A percentile compares a stretch with the other conserved stretches of the same genome.
phyloP scores from a whole-genome alignment of 2,888 invertebrate species.

The Chironomus tentans region DNA sequence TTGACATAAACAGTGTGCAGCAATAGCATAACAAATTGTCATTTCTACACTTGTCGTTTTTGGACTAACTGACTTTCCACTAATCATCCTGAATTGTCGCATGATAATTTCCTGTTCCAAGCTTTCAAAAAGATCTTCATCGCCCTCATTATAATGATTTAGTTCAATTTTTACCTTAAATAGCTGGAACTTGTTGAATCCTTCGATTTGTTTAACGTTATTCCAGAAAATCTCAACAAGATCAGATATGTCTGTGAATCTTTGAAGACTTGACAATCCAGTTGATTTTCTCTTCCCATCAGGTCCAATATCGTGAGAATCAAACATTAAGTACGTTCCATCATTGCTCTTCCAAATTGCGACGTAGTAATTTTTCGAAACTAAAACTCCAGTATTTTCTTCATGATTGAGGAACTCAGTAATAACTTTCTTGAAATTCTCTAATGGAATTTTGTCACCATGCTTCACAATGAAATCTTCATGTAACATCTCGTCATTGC shows the following conservation, averaged over 20 bases:
- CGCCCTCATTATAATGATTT: neutral
- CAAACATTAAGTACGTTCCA: conserved; percentile 43
- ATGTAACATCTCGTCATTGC: conserved; percentile 35
- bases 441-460: neutral
- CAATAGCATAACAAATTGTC: conserved; percentile 11
- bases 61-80: neutral
- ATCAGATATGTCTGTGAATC: conserved; percentile 35
- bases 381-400: conserved; percentile 36
- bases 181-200: conserved; percentile 28
- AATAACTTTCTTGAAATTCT: neutral
- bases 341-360: conserved; percentile 41
- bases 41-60: neutral
- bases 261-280: conserved; percentile 40
- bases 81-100: neutral
- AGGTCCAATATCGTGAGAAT: conserved; percentile 43
- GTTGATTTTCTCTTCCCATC: conserved; percentile 35
- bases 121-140: neutral
- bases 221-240: conserved; percentile 35
- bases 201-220: conserved; percentile 33
- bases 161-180: neutral
- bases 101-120: neutral
- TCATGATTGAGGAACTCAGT: neutral
- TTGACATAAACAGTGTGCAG: neutral
- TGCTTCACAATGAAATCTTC: neutral
- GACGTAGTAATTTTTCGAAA: conserved; percentile 36